Evolutionary conservation across 2,888 invertebrate genomes (phyloP).

Genomic region (Meiosimyza platycephala): DNA sequence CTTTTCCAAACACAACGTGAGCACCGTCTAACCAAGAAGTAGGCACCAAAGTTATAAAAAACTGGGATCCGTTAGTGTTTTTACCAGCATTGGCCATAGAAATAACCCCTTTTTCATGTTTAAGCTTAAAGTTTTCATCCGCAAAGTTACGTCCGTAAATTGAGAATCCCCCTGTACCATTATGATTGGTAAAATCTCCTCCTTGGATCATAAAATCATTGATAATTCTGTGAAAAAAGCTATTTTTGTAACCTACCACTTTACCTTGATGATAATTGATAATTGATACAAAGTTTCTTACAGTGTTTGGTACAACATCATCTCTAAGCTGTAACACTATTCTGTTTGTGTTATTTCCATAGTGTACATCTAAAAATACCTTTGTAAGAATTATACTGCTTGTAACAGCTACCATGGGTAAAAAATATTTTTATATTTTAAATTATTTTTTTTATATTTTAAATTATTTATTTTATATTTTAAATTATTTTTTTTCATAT

Average conservation of each 20-base stretch:
- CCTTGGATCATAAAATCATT: conserved; percentile 95
- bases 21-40: conserved; percentile 92
- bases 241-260: conserved; percentile 89
- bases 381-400: no score
- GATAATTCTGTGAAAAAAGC: conserved; percentile 90
- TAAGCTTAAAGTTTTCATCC: conserved; percentile 98
- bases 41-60: conserved; percentile 92
- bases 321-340: no score
- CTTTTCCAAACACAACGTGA: conserved; percentile 98
- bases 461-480: no score
- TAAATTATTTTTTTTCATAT: no score
- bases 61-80: conserved; percentile 98
- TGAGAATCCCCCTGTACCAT: conserved; percentile 75
- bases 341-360: no score
- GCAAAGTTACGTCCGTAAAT: conserved; percentile 94
- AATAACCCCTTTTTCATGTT: conserved; percentile 96
- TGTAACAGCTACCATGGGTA: no score
- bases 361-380: no score
- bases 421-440: no score
- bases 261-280: no score
- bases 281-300: no score
- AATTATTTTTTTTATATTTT: no score
- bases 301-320: no score
- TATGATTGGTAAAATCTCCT: conserved; percentile 92
- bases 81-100: conserved; percentile 99